Conservation (phyloP, 2,113 vertebrate species). For the Pipa parva region DNA sequence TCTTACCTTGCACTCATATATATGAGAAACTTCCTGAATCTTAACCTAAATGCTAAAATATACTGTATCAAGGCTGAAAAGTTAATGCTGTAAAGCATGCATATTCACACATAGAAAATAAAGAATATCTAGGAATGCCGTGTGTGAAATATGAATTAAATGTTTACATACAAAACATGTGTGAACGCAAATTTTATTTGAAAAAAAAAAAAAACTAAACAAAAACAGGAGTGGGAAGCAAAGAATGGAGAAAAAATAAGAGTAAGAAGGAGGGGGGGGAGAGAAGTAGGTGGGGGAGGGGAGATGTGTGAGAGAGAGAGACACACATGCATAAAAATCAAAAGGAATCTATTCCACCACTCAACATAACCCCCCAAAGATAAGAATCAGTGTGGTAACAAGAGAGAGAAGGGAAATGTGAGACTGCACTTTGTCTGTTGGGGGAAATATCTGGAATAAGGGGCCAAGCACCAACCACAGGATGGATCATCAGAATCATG, state of each 20-base stretch:
- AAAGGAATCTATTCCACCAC: conserved; percentile 32
- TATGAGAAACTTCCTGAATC: too few species aligned
- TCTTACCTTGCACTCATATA: too few species aligned
- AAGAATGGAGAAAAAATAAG: not conserved
- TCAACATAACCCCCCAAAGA: conserved; percentile 28
- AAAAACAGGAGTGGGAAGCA: not conserved
- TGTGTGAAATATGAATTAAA: not conserved
- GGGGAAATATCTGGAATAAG: conserved; percentile 20
- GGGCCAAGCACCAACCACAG: conserved; percentile 18
- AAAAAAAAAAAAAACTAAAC: not conserved
- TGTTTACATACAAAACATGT: not conserved
- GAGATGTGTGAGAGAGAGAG: conserved; percentile 13
- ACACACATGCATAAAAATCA: conserved; percentile 30
- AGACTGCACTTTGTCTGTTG: conserved; percentile 23
- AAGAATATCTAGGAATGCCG: not conserved
- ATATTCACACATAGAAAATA: not conserved
- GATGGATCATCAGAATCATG: conserved; percentile 34
- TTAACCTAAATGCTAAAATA: too few species aligned
- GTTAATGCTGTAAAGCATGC: not conserved
- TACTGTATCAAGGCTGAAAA: too few species aligned
- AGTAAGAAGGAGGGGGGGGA: not conserved
- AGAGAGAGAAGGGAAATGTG: conserved; percentile 28
- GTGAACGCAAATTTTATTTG: not conserved
- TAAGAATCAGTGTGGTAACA: conserved; percentile 34
- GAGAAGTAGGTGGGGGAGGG: conserved; percentile 13